Conservation (phyloP, 2,113 vertebrate genomes). For the Hippopotamus amphibius region DNA sequence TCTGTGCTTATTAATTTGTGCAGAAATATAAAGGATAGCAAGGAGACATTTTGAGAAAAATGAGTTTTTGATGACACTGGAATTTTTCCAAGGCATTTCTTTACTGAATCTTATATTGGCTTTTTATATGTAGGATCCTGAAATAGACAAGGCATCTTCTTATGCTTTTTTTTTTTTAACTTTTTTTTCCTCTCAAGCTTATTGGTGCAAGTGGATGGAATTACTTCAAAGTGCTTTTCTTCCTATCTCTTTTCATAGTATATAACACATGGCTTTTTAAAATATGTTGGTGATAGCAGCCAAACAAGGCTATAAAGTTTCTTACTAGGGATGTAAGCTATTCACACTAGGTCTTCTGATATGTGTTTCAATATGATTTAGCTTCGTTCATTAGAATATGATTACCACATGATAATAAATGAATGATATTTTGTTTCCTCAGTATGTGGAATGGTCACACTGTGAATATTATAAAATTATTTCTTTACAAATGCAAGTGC, state of each 20-base stretch:
- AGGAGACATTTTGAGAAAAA: conserved; percentile 62
- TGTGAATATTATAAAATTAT: conserved; percentile 38
- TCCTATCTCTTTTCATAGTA: neutral
- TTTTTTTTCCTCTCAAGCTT: conserved; percentile 43
- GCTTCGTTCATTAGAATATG: neutral
- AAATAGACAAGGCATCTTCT: conserved; percentile 68
- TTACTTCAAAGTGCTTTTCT: conserved; percentile 43
- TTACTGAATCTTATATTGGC: conserved; percentile 60
- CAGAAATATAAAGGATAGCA: neutral
- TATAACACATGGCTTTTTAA: conserved; percentile 46
- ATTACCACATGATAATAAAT: neutral
- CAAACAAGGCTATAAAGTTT: conserved; percentile 49
- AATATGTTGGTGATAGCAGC: neutral
- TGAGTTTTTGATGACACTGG: conserved; percentile 61
- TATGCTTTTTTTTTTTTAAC: neutral
- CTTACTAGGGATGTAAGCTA: neutral
- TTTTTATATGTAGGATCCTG: conserved; percentile 59
- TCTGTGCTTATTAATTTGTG: conserved; percentile 14
- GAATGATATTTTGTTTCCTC: neutral
- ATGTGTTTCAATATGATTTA: neutral
- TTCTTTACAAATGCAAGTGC: neutral
- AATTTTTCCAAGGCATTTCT: conserved; percentile 61
- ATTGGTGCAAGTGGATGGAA: conserved; percentile 31
- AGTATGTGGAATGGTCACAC: neutral
- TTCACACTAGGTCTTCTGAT: conserved; percentile 18